These are phyloP conservation scores for Drosophila paramelanica DNA, from an alignment of 2,888 invertebrate species.

Conservation along the genomic window DNA sequence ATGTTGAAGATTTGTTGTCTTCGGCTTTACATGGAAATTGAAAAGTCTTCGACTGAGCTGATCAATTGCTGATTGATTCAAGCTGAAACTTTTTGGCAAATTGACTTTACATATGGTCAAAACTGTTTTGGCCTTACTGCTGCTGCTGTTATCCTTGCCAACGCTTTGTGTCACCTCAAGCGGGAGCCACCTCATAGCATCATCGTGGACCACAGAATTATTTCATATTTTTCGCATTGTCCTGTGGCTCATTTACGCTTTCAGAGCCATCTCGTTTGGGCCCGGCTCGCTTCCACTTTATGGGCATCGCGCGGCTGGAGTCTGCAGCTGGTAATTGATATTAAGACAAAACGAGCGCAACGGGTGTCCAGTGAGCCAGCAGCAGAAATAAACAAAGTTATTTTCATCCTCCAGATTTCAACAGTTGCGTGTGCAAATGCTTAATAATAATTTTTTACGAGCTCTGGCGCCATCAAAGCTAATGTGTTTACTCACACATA, in stretches of 20 bases:
- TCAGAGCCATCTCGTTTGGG: neutral
- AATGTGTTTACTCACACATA: slow-evolving; percentile 17
- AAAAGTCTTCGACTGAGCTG: slow-evolving; percentile 2
- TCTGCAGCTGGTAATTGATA: slow-evolving; percentile 66
- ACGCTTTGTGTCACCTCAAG: neutral
- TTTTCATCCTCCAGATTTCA: slow-evolving; percentile 12
- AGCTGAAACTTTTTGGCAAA: slow-evolving; percentile 29
- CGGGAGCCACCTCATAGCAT: slow-evolving; percentile 28
- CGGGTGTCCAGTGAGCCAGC: slow-evolving; percentile 27
- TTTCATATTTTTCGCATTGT: slow-evolving; percentile 26
- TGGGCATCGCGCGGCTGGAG: slow-evolving; percentile 49
- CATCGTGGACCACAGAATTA: slow-evolving; percentile 9
- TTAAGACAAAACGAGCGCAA: slow-evolving; percentile 59
- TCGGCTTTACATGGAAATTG: slow-evolving; percentile 11
- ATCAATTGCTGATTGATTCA: slow-evolving; percentile 40
- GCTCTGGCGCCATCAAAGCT: slow-evolving; percentile 40
- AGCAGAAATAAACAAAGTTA: slow-evolving; percentile 23
- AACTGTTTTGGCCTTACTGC: neutral
- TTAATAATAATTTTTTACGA: slow-evolving; percentile 61
- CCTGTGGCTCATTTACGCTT: slow-evolving; percentile 35
- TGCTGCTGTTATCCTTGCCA: neutral
- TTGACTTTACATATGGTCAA: slow-evolving; percentile 32
- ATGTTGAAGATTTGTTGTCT: slow-evolving; percentile 37
- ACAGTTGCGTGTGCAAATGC: slow-evolving; percentile 24
- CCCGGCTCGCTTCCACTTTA: slow-evolving; percentile 40